Evolutionary conservation across 2,797 vertebrate species (phyloP).

Genomic region (Onychomys leucogaster): DNA sequence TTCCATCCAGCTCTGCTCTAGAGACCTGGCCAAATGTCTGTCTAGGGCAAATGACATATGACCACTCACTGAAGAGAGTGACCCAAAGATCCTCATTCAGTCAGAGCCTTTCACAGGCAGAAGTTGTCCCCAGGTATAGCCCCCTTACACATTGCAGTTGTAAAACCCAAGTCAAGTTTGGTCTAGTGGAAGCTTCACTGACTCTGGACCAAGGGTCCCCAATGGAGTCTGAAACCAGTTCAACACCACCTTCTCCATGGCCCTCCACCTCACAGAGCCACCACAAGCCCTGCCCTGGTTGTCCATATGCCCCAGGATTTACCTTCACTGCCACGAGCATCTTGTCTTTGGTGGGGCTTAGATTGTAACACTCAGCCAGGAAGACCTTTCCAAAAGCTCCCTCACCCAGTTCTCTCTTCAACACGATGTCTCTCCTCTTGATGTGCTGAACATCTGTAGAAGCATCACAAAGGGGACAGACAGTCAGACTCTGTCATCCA

Average conservation of each 20-base stretch:
- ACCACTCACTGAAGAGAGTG: not conserved
- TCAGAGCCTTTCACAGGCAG: not conserved
- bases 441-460: conserved; percentile 96
- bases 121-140: not conserved
- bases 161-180: conserved; percentile 33
- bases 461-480: conserved; percentile 63
- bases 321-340: conserved; percentile 99
- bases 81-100: rapidly evolving
- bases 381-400: conserved; percentile 99
- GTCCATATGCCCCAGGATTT: conserved; percentile 62
- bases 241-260: conserved; percentile 57
- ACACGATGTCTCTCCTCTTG: conserved; percentile 97
- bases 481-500: not conserved
- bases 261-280: not conserved
- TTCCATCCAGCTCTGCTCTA: not conserved
- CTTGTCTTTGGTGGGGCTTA: conserved; percentile 98
- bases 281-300: conserved; percentile 32
- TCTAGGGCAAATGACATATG: not conserved
- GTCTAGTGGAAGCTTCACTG: not conserved
- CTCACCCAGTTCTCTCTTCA: conserved; percentile 98
- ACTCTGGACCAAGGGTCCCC: conserved; percentile 56
- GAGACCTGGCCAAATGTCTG: not conserved
- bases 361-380: conserved; percentile 98
- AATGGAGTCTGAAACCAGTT: conserved; percentile 63
- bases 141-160: not conserved